Evolutionary conservation across 2,797 vertebrate species (phyloP), one percentile per base, ranked within the genome.

Genomic region (Pantherophis alleghaniensis): DNA sequence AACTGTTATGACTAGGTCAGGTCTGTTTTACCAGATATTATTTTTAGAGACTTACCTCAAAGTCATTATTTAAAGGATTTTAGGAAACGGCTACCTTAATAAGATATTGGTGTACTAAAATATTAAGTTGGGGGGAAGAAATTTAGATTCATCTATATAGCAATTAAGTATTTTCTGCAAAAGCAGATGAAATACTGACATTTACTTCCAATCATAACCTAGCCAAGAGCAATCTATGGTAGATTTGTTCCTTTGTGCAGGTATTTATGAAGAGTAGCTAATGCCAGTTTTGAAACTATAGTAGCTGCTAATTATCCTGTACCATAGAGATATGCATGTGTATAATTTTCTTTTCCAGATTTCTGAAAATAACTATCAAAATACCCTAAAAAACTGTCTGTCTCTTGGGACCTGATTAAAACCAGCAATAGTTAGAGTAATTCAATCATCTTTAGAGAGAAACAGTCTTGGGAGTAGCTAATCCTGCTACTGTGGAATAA

Each of bases 201-300:
- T 47, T 37, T 79, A 42, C 16, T 79, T 83, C 42, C 47, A 83
- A 47, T 42, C 37, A 83, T 47, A 47, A 47, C 37, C 37, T 42
- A 37, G 74, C 37, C 37, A 42, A 42, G 32, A 79, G 37, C 32
- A 69, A 22, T 79, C 37, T 79, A 61, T 2, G 10, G 10, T 61
- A 79, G 18, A 79, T 42, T 22, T 42, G 37, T 22, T 79, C 7
- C 37, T 79, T 79, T 79, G 74, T 18, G 20, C 7, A 42, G 18
- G 3, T 79, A 42, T 79, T 42, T 79, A 79, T 42, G 18, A 83
- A 83, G 74, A 47, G 24, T 83, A 83, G 74, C 74, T 83, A 42
- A 24, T 96, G 86, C 57, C 60, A 92, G 87, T 91, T 94, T n/a
- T 86, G 94, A 91, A 51, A 93, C 42, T n/a, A 86, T 90, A 90